Conservation (phyloP, 2,888 invertebrate genomes). For the Harpalus rubripes region DNA sequence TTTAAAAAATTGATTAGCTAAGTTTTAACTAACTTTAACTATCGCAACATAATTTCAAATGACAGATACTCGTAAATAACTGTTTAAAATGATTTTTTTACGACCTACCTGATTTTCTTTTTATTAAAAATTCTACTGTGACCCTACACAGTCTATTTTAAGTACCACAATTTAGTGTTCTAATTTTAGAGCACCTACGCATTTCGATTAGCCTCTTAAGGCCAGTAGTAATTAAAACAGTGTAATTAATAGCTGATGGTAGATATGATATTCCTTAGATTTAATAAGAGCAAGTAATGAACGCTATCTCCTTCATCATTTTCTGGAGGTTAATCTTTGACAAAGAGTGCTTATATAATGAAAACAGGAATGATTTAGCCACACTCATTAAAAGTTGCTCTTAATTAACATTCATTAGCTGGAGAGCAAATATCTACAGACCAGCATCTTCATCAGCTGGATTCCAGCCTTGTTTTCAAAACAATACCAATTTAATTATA, state of each 20-base stretch:
- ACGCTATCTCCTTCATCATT: constrained; percentile 43
- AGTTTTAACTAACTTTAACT: no score
- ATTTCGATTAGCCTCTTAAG: not conserved
- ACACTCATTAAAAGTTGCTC: constrained; percentile 66
- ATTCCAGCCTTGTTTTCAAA: constrained; percentile 42
- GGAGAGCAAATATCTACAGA: constrained; percentile 55
- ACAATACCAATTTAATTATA: constrained; percentile 38
- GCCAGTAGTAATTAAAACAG: not conserved
- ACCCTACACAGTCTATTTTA: not conserved
- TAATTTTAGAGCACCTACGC: not conserved
- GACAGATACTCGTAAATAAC: no score
- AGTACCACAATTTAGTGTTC: not conserved
- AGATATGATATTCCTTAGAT: constrained; percentile 7
- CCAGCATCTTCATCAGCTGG: constrained; percentile 51
- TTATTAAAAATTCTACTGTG: not conserved
- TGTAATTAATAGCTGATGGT: constrained; percentile 34
- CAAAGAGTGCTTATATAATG: constrained; percentile 51
- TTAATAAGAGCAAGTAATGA: constrained; percentile 45
- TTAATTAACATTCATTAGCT: constrained; percentile 67
- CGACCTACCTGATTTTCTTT: no score
- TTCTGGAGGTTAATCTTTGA: constrained; percentile 41
- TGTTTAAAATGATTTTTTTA: no score
- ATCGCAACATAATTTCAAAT: no score
- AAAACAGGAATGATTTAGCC: constrained; percentile 62
- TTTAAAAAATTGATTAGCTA: no score